phyloP scores from a whole-genome alignment of 2,888 invertebrate species.

The Mesorhabditis belari region DNA sequence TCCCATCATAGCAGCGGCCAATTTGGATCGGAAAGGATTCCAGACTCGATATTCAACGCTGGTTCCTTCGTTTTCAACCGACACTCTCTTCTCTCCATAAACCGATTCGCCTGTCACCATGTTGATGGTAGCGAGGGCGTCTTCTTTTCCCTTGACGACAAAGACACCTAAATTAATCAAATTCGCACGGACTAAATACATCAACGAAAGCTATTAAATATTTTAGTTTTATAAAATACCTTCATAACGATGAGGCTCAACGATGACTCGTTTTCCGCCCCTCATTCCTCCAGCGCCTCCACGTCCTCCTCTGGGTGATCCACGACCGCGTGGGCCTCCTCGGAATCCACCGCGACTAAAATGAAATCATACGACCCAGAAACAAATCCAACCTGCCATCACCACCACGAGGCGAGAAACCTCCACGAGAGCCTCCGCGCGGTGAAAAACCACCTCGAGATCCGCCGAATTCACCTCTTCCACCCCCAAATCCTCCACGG shows the following conservation, averaged over 20 bases:
- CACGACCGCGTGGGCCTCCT: slow-evolving; percentile 40
- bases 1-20: slow-evolving; percentile 94
- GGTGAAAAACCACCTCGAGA: slow-evolving; percentile 19
- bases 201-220: no score
- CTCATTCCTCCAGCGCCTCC: slow-evolving; percentile 60
- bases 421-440: slow-evolving; percentile 20
- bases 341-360: slow-evolving; percentile 37
- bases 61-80: slow-evolving; percentile 62
- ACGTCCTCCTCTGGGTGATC: no score
- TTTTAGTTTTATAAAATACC: no score
- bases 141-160: slow-evolving; percentile 93
- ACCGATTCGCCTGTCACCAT: slow-evolving; percentile 93
- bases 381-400: slow-evolving; percentile 12
- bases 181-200: no score
- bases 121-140: slow-evolving; percentile 88
- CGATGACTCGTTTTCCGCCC: slow-evolving; percentile 84
- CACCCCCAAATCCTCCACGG: not conserved
- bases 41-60: slow-evolving; percentile 96
- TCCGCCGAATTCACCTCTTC: not conserved
- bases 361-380: slow-evolving; percentile 14
- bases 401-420: slow-evolving; percentile 8
- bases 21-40: slow-evolving; percentile 97
- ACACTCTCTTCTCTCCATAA: slow-evolving; percentile 95
- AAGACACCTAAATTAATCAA: slow-evolving; percentile 87
- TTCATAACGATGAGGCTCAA: slow-evolving; percentile 91